phyloP scores from a whole-genome alignment of 2,888 invertebrate species.

The Drosophila nigritarsus region DNA sequence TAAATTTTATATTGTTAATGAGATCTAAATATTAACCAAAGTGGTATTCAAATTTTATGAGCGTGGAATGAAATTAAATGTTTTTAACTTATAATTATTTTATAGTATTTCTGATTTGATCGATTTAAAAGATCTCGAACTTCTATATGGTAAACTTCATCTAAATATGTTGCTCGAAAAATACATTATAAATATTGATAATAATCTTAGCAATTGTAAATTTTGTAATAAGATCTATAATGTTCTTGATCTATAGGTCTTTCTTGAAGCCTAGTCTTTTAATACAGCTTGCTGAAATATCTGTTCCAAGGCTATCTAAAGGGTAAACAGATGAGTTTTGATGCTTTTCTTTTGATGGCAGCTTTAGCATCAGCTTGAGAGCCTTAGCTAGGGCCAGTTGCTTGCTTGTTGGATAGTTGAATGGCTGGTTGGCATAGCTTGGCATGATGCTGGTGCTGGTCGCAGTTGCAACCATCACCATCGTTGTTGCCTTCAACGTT shows the following conservation, averaged over 20 bases:
- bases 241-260: not conserved
- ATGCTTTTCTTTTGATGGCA: not conserved
- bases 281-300: not conserved
- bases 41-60: not conserved
- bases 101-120: not conserved
- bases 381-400: slow-evolving; percentile 36
- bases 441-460: slow-evolving; percentile 37
- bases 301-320: not conserved
- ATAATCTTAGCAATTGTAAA: not conserved
- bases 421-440: slow-evolving; percentile 54
- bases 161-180: not conserved
- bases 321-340: slow-evolving; percentile 23
- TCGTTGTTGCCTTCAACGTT: slow-evolving; percentile 55
- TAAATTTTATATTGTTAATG: not conserved
- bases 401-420: slow-evolving; percentile 63
- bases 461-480: slow-evolving; percentile 58
- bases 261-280: not conserved
- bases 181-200: not conserved
- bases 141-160: not conserved
- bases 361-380: slow-evolving; percentile 20
- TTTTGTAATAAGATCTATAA: not conserved
- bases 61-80: not conserved
- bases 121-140: not conserved
- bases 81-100: not conserved
- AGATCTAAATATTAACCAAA: not conserved